Conservation (phyloP, 1,140 invertebrate species). For the Calephelis virginiensis region DNA sequence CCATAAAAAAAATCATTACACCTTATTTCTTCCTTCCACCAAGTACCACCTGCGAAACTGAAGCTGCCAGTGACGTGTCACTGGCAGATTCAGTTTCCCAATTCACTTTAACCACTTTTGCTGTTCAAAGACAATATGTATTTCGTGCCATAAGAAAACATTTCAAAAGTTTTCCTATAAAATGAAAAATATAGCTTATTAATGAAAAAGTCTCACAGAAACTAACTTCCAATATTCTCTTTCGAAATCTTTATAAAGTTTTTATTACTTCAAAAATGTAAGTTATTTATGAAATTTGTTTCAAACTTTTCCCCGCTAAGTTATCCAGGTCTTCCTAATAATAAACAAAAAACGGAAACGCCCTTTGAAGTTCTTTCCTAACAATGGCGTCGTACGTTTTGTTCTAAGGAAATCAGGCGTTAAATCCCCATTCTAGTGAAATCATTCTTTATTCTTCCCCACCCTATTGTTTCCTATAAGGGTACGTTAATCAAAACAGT, state of each 20-base stretch:
- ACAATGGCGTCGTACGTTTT: slow-evolving; percentile 35
- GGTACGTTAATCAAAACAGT: slow-evolving; percentile 38
- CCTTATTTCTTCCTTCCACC: too few species aligned
- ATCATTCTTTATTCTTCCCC: slow-evolving; percentile 40
- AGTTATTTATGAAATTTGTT: slow-evolving; percentile 15
- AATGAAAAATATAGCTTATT: too few species aligned
- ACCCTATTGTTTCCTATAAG: slow-evolving; percentile 32
- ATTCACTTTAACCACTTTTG: too few species aligned
- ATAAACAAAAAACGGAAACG: slow-evolving; percentile 39
- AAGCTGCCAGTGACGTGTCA: too few species aligned
- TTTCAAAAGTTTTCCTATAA: too few species aligned
- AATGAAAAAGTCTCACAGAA: too few species aligned
- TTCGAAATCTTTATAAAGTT: background rate
- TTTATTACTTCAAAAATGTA: slow-evolving; percentile 12
- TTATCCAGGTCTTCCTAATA: slow-evolving; percentile 29
- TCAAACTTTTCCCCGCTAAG: slow-evolving; percentile 25
- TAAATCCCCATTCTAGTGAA: slow-evolving; percentile 35
- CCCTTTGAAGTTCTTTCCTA: slow-evolving; percentile 33
- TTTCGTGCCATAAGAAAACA: too few species aligned
- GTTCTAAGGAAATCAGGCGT: slow-evolving; percentile 38
- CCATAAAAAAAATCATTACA: too few species aligned
- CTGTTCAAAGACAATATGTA: too few species aligned
- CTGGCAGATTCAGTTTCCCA: too few species aligned
- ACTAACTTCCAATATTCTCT: too few species aligned
- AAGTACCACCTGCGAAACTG: too few species aligned